Evolutionary conservation across 2,113 vertebrate genomes (phyloP).

Genomic region (Psittacara wagleri): DNA sequence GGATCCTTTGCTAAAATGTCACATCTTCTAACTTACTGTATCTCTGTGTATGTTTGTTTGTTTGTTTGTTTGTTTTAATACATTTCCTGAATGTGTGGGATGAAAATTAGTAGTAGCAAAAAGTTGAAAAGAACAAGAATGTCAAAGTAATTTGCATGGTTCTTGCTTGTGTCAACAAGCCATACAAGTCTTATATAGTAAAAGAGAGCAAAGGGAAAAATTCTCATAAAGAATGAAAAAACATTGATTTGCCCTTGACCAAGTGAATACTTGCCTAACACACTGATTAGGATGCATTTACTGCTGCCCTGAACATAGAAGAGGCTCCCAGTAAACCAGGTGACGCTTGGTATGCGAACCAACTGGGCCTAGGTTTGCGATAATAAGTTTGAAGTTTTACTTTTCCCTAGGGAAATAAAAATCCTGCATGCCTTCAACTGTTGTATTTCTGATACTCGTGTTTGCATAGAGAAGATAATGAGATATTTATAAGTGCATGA

Average conservation of each 20-base stretch:
- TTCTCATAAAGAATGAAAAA: neutral
- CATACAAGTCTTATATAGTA: neutral
- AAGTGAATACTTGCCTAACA: neutral
- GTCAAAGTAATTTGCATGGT: neutral
- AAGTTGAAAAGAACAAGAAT: neutral
- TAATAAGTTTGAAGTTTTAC: neutral
- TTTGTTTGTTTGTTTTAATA: neutral
- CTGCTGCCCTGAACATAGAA: neutral
- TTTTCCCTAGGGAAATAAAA: slow-evolving; percentile 39
- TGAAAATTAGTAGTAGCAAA: neutral
- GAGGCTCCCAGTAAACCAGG: neutral
- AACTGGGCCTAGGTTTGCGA: neutral
- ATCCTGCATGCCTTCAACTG: neutral
- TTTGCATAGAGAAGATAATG: slow-evolving; percentile 39
- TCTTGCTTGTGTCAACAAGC: neutral
- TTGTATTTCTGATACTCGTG: slow-evolving; percentile 10
- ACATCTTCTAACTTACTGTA: neutral
- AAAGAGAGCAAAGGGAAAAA: neutral
- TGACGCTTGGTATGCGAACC: neutral
- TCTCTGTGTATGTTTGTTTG: neutral
- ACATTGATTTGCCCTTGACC: neutral
- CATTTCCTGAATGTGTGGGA: neutral
- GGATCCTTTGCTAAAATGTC: neutral
- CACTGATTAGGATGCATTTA: neutral
- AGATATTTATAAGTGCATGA: slow-evolving; percentile 53